These are phyloP conservation scores for Zophobas atratus DNA, from an alignment of 1,140 invertebrate genomes.

Conservation along the genomic window DNA sequence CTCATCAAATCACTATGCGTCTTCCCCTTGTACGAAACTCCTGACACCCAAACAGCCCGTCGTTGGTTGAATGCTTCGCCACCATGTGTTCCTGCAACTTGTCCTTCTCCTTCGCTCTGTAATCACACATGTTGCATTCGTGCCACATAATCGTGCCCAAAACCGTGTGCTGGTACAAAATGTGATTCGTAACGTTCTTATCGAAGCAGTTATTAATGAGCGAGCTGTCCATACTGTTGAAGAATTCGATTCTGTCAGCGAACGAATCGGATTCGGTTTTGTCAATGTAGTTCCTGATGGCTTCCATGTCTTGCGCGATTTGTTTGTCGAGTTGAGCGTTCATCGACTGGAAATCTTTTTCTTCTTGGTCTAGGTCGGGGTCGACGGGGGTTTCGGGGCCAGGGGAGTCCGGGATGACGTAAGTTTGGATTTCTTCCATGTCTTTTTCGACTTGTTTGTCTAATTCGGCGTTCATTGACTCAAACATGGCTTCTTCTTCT, in stretches of 20 bases:
- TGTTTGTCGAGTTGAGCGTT: constrained; percentile 13
- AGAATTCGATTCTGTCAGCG: constrained; percentile 8
- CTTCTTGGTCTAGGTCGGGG: constrained; percentile 5
- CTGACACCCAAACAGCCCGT: background rate
- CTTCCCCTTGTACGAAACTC: background rate
- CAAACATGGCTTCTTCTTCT: background rate
- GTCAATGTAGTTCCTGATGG: constrained; percentile 21
- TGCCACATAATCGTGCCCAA: constrained; percentile 18
- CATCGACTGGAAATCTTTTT: constrained; percentile 5
- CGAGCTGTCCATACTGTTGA: constrained; percentile 28
- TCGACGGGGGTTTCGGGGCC: background rate
- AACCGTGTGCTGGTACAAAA: constrained; percentile 5
- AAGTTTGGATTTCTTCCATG: background rate
- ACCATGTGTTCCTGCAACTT: constrained; percentile 4
- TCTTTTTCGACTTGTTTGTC: constrained; percentile 6
- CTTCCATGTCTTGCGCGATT: constrained; percentile 21
- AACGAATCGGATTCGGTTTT: background rate
- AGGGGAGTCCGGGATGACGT: background rate
- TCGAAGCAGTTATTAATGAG: background rate
- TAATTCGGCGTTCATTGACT: background rate
- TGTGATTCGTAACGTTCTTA: background rate
- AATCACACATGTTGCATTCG: constrained; percentile 12
- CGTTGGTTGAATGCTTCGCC: background rate
- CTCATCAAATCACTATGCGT: background rate
- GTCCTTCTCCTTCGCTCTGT: background rate